Conservation (phyloP, 2,113 vertebrate genomes). For the Sterrhoptilus dennistouni region DNA sequence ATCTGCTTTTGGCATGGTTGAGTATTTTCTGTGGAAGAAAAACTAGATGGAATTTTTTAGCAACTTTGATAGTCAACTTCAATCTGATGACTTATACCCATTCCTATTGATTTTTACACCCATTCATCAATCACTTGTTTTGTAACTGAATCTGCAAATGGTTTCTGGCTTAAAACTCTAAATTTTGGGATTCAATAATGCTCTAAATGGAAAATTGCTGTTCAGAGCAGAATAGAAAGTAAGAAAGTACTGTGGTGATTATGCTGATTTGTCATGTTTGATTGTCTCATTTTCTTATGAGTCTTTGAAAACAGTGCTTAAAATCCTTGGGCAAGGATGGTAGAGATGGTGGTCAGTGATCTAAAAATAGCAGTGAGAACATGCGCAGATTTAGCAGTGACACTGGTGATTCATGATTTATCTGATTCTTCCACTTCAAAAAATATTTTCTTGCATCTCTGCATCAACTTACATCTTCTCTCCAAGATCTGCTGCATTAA, state of each 20-base stretch:
- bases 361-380: slow-evolving; percentile 28
- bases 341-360: slow-evolving; percentile 29
- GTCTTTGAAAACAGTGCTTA: slow-evolving; percentile 1
- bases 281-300: not conserved
- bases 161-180: not conserved
- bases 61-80: not conserved
- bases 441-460: slow-evolving; percentile 52
- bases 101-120: not conserved
- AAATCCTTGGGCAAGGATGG: slow-evolving; percentile 19
- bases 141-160: not conserved
- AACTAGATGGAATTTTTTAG: not conserved
- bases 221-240: not conserved
- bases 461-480: slow-evolving; percentile 49
- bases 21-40: not conserved
- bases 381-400: not conserved
- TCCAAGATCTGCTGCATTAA: slow-evolving; percentile 44
- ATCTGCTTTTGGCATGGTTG: not conserved
- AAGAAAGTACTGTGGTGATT: not conserved
- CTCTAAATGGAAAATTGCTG: not conserved
- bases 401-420: slow-evolving; percentile 51
- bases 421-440: slow-evolving; percentile 60
- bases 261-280: not conserved
- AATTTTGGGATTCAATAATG: not conserved
- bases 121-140: not conserved
- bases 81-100: not conserved